Percentiles rank a stretch among this genome's conserved stretches.
phyloP scores from a whole-genome alignment of 2,797 vertebrate genomes.

The Megalops cyprinoides region DNA sequence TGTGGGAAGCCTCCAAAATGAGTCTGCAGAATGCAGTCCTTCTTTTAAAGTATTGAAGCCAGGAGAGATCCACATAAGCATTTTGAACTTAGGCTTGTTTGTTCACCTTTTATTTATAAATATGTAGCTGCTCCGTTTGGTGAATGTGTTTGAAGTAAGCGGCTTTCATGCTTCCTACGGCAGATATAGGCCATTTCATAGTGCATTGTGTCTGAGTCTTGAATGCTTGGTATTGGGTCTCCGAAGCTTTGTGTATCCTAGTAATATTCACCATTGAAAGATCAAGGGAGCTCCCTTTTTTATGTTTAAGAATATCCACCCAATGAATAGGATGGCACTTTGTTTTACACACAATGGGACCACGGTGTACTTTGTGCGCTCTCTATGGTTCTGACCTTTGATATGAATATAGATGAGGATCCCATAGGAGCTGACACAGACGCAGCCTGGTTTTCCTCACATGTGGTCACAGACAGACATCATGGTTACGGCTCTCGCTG shows the following conservation, averaged over 20 bases:
- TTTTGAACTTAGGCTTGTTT: background rate
- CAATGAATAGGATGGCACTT: background rate
- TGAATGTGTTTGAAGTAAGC: background rate
- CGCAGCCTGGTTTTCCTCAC: background rate
- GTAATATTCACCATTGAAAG: too few relatives aligned
- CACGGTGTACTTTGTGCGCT: background rate
- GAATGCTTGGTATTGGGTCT: too few relatives aligned
- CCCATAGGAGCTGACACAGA: background rate
- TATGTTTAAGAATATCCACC: too few relatives aligned
- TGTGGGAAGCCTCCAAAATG: too few relatives aligned
- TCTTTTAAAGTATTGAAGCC: too few relatives aligned
- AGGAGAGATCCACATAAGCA: too few relatives aligned
- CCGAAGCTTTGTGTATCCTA: too few relatives aligned
- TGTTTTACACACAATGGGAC: background rate
- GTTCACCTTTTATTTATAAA: background rate
- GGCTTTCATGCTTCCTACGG: background rate
- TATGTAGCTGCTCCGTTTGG: background rate
- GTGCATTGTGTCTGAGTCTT: background rate
- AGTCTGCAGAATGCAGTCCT: too few relatives aligned
- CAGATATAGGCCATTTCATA: background rate
- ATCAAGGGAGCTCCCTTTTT: too few relatives aligned
- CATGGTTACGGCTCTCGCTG: background rate
- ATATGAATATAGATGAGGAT: background rate
- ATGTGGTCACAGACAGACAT: too few relatives aligned
- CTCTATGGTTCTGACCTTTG: conserved; percentile 13